A percentile compares a stretch with the other conserved stretches of the same genome.
Conservation (phyloP, 2,113 vertebrate species). For the Emydocephalus ijimae region DNA sequence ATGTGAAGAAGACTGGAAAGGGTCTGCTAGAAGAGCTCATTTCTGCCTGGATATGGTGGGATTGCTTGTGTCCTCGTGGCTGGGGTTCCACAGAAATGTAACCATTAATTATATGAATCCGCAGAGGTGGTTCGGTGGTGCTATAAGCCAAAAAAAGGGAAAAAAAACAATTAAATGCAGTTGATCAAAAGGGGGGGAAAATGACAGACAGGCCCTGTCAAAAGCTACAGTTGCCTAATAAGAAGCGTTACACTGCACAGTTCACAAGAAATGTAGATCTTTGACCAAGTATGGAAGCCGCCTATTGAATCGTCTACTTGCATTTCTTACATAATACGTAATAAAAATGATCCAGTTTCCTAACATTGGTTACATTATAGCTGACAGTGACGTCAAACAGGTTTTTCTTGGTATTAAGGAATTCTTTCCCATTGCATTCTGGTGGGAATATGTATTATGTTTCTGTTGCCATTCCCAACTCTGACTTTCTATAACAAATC, state of each 20-base stretch:
- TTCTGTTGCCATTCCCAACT: not conserved
- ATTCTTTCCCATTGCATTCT: not conserved
- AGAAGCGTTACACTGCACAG: not conserved
- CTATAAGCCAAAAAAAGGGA: constrained; percentile 59
- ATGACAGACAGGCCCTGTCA: not conserved
- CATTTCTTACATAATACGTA: not conserved
- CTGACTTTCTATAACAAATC: not conserved
- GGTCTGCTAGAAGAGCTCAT: constrained; percentile 25
- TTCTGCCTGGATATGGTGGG: constrained; percentile 49
- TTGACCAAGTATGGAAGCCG: not conserved
- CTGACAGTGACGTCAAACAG: no score
- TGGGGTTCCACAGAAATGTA: constrained; percentile 72
- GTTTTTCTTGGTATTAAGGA: not conserved
- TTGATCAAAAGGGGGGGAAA: not conserved
- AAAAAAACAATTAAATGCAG: constrained; percentile 4
- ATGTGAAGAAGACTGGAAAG: constrained; percentile 42
- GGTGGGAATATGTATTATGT: not conserved
- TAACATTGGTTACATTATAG: not conserved
- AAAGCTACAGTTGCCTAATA: not conserved
- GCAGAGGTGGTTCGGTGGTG: constrained; percentile 64
- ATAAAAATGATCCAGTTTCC: not conserved
- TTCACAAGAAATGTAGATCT: not conserved
- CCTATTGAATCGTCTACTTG: not conserved
- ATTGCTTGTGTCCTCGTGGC: constrained; percentile 36
- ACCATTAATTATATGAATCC: constrained; percentile 77